Conservation (phyloP, 2,797 vertebrate species). For the Catharus ustulatus region DNA sequence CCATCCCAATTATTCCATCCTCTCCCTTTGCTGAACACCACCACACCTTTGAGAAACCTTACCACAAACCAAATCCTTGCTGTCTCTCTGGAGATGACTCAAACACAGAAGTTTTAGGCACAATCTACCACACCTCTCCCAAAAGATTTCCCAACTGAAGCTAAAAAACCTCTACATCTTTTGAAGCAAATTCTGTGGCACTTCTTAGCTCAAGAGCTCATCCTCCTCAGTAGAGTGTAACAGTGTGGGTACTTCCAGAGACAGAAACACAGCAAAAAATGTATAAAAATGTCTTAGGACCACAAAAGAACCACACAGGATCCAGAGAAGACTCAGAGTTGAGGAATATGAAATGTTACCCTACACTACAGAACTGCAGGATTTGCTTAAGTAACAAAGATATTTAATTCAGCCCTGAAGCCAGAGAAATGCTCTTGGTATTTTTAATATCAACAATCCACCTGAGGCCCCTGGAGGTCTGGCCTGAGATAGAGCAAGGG, state of each 20-base stretch:
- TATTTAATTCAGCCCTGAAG: background rate
- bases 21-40: background rate
- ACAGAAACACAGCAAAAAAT: background rate
- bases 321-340: background rate
- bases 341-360: background rate
- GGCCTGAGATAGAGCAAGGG: background rate
- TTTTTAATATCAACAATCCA: background rate
- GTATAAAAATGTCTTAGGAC: background rate
- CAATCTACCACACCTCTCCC: background rate
- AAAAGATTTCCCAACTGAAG: background rate
- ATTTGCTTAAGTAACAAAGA: background rate
- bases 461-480: background rate
- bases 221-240: background rate
- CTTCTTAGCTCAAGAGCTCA: background rate
- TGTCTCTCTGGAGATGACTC: background rate
- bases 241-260: fast-evolving
- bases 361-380: fast-evolving
- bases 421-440: background rate
- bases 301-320: background rate
- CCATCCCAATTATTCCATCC: background rate
- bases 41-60: background rate
- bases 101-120: background rate
- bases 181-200: background rate
- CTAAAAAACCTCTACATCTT: background rate
- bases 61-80: background rate